Evolutionary conservation across 2,888 invertebrate genomes (phyloP), one percentile per base, ranked within the genome.

Genomic region (Lepetodrilus schrolli): DNA sequence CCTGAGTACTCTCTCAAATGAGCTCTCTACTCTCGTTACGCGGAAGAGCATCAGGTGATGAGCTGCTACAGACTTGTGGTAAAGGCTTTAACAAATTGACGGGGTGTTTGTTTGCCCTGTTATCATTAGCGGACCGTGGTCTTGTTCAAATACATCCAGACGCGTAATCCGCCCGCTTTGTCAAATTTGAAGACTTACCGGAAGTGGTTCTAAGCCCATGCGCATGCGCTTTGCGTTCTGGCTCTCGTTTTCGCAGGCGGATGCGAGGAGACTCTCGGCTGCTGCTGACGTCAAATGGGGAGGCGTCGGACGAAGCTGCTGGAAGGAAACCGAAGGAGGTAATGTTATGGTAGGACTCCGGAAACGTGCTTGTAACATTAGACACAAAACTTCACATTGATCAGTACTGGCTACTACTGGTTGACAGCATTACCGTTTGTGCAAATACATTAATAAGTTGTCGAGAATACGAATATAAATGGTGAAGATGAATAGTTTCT

Each of bases 141-240:
- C 30, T 58, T 8, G 10, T 30, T 30, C 58, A 23, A 30, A 58
- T 34, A 58, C 10, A 17, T 17, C 30, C 17, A 17, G 34, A 58
- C 58, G 17, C 13, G 26, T 58, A 58, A 34, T 58, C 26, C 17
- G 58, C 34, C 34, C 34, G 26, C 34, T 58, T 70, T 49, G 21
- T 17, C 51, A 58, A 66, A 66, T 8, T 20, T 26, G n/a, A 30
- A 10, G 21, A 79, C 87, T 83, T 78, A 90, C 90, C 69, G 90
- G 88, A 50, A 90, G 81, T 51, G 98, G 98, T 90, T 98, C 98
- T 84, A 98, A 93, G 68, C 98, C 98, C 89, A 97, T 93, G 82
- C 97, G 94, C 97, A 98, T 98, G 89, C 97, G 94, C 92, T 98
- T 98, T 77, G 97, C 98, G 92, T 98, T 98, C 92, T 96, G 95